phyloP scores from a whole-genome alignment of 2,888 invertebrate genomes.

The Hirtodrosophila cameraria region DNA sequence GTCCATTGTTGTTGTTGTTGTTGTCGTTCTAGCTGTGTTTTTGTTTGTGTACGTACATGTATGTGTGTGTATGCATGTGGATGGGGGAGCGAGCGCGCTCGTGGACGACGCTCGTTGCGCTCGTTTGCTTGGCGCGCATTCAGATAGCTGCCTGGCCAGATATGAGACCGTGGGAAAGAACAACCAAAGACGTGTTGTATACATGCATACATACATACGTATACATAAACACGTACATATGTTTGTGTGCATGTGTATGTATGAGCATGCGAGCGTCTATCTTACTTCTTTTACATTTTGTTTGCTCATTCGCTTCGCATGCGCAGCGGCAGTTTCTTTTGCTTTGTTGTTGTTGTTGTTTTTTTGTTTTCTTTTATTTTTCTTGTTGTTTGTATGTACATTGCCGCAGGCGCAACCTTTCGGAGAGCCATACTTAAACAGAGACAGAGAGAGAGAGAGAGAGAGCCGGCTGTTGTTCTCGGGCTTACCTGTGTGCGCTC shows the following conservation, averaged over 20 bases:
- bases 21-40: conserved; percentile 20
- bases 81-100: conserved; percentile 31
- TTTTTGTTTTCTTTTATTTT: conserved; percentile 11
- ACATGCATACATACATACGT: conserved; percentile 40
- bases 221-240: conserved; percentile 19
- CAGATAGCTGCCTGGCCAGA: conserved; percentile 80
- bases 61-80: conserved; percentile 15
- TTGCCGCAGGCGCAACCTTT: conserved; percentile 53
- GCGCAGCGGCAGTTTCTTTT: conserved; percentile 57
- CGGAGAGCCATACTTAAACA: conserved; percentile 23
- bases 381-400: conserved; percentile 11
- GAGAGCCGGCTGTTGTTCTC: conserved; percentile 57
- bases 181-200: conserved; percentile 81
- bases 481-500: conserved; percentile 43
- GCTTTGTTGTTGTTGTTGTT: conserved; percentile 26
- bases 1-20: conserved; percentile 53
- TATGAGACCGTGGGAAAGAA: conserved; percentile 85
- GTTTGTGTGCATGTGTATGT: conserved; percentile 28
- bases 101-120: conserved; percentile 50
- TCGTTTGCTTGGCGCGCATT: conserved; percentile 69
- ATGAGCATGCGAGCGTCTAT: conserved; percentile 59
- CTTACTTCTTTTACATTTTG: conserved; percentile 69
- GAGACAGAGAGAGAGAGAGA: conserved; percentile 21
- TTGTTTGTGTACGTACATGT: conserved; percentile 22
- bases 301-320: conserved; percentile 74